These are phyloP conservation scores for Menidia beryllina DNA, from an alignment of 2,113 vertebrate species.

Conservation along the genomic window DNA sequence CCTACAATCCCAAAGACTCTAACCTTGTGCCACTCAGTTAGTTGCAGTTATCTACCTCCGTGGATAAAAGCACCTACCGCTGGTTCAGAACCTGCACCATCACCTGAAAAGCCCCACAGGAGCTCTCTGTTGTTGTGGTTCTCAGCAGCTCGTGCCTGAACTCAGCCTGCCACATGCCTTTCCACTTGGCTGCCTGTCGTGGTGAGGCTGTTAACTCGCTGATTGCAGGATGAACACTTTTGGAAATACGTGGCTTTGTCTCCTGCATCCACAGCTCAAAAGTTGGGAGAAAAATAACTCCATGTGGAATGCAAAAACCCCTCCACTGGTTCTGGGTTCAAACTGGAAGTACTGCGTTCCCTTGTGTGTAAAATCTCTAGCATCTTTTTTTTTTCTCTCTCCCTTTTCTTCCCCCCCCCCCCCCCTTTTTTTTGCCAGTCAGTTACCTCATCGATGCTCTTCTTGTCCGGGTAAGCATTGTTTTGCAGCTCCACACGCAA, in stretches of 20 bases:
- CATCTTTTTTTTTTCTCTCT: constrained; percentile 6
- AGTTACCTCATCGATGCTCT: constrained; percentile 28
- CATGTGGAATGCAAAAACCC: constrained; percentile 11
- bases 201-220: constrained; percentile 71
- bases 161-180: constrained; percentile 74
- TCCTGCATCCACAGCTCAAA: constrained; percentile 25
- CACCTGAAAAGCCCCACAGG: constrained; percentile 66
- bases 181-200: constrained; percentile 73
- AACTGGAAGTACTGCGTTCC: constrained; percentile 51
- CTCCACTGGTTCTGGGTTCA: constrained; percentile 29
- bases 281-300: constrained; percentile 38
- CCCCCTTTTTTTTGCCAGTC: constrained; percentile 7
- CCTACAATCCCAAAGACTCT: not conserved
- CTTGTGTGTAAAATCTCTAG: constrained; percentile 31
- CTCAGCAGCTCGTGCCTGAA: constrained; percentile 48
- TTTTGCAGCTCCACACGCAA: not conserved
- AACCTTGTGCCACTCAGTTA: constrained; percentile 12
- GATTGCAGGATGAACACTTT: constrained; percentile 64
- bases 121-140: constrained; percentile 64
- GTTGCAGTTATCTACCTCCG: constrained; percentile 11
- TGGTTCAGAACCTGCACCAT: constrained; percentile 51
- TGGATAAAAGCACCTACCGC: constrained; percentile 14
- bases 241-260: constrained; percentile 50
- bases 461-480: not conserved
- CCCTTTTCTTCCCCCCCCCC: constrained; percentile 5